Base-by-base conservation (phyloP, 2,113 vertebrate genomes). In the Syrrhaptes paradoxus region DNA sequence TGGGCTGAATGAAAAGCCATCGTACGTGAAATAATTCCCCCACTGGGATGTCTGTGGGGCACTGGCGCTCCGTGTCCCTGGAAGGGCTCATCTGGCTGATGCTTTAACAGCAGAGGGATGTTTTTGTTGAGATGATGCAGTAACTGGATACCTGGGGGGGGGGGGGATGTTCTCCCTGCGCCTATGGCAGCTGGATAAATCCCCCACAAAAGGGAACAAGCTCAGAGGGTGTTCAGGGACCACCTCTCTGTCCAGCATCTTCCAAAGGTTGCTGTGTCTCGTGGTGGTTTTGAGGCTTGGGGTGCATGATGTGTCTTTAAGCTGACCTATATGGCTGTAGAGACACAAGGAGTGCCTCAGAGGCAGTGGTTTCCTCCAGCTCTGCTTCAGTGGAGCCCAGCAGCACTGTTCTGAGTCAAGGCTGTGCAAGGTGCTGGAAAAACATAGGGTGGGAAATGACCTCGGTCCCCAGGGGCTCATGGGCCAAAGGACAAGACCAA, bases 291-390 rank as follows among this genome's bases (percentile, higher is more conserved):
- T 3, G 41, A 38, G 9, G 28, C 7, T 28, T 54, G 17, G 28
- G 10, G 4, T 70, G 10, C 3, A 2, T 72, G 82, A 4, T 1
- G 6, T 75, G 83, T 10, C 34, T 66, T 67, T 75, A 67, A 78
- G 28, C 9, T 58, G 18, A 62, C 11, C 17, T 88, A 5, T 48
- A 15, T 20, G 71, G 17, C 66, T 48, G 2, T 1, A 38, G 62
- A 81, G 11, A 17, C 36, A 18, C 0, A 4, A 85, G 41, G 36
- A 25, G 6, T 26, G 20, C 9, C 19, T 31, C 1, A 0, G 52
- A n/a, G 22, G 54, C 54, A 62, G 28, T 34, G 65, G 6, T 28
- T 52, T 46, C 51, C 15, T 85, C 45, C 45, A 63, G 55, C 24
- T 68, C 17, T 57, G 80, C 43, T 63, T 80, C 68, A 14, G 13